Conservation (phyloP, 2,113 vertebrate species). For the Callipepla californica region DNA sequence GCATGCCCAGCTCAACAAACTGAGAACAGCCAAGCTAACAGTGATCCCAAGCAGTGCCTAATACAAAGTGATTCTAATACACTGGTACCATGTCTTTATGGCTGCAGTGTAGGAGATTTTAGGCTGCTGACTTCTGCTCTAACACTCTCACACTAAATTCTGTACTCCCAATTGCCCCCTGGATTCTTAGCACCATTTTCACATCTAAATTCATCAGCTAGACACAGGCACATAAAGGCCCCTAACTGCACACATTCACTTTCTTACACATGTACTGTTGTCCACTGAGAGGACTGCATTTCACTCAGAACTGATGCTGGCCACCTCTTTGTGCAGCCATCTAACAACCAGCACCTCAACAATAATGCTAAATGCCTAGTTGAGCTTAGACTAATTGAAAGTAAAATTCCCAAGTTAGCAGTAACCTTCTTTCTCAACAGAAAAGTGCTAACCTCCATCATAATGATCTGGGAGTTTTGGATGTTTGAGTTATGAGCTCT, state of each 20-base stretch:
- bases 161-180: background rate
- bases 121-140: background rate
- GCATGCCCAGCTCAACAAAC: background rate
- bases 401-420: background rate
- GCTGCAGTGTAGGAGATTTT: background rate
- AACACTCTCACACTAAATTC: background rate
- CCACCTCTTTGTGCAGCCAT: background rate
- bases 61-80: background rate
- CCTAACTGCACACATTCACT: background rate
- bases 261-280: background rate
- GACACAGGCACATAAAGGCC: background rate
- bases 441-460: background rate
- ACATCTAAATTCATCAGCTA: background rate
- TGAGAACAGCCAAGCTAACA: background rate
- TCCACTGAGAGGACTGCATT: background rate
- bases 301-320: background rate
- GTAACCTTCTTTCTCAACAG: background rate
- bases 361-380: background rate
- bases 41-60: rapidly evolving
- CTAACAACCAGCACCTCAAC: background rate
- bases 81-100: background rate
- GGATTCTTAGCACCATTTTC: background rate
- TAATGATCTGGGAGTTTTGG: background rate
- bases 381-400: background rate
- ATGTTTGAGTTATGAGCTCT: background rate